Conservation (phyloP, 2,113 vertebrate genomes). For the Scomber japonicus region DNA sequence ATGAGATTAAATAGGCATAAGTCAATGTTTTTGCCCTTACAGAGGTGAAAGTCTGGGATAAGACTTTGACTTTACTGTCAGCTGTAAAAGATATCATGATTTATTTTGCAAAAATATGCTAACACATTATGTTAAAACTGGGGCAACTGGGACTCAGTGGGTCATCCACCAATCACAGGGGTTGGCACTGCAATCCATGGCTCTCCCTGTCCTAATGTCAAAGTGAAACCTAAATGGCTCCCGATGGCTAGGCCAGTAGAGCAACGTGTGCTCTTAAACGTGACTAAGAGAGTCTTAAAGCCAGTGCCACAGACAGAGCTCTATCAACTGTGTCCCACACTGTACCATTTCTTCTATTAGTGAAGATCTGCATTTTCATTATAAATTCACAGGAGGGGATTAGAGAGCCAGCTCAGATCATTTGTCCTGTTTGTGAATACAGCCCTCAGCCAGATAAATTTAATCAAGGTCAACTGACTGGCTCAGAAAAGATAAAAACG, state of each 20-base stretch:
- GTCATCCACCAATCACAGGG: too few species aligned
- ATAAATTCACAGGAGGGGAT: constrained; percentile 47
- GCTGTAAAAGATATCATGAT: neutral
- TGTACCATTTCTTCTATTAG: neutral
- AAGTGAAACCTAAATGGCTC: too few species aligned
- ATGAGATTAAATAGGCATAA: neutral
- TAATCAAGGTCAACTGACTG: constrained; percentile 25
- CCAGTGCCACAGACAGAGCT: neutral
- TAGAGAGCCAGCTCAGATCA: constrained; percentile 34
- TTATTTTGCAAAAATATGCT: too few species aligned
- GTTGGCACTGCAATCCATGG: too few species aligned
- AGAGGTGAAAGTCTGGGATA: neutral
- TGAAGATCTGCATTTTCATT: neutral
- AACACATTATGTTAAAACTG: too few species aligned
- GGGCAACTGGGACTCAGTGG: too few species aligned
- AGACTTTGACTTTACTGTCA: neutral
- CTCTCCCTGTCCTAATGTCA: too few species aligned
- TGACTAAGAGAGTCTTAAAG: neutral
- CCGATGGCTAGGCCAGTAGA: too few species aligned
- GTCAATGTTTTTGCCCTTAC: neutral
- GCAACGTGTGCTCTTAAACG: neutral
- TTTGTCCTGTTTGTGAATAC: constrained; percentile 26
- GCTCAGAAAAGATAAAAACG: neutral
- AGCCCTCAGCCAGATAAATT: constrained; percentile 12
- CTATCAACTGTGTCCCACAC: neutral